Evolutionary conservation across 2,888 invertebrate species (phyloP).

Genomic region (Drosophila heteroneura): DNA sequence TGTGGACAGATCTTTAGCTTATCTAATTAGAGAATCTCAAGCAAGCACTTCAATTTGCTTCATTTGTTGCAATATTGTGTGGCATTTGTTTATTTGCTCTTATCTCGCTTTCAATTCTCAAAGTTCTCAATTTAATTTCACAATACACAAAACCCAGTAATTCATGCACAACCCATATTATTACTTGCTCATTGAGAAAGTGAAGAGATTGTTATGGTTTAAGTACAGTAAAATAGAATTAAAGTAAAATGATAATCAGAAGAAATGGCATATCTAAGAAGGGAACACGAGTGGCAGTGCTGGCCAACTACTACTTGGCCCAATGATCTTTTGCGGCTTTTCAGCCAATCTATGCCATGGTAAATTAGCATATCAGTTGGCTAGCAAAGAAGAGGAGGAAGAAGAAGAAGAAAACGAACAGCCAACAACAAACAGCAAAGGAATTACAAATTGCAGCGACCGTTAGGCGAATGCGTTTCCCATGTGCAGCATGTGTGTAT

Average conservation of each 20-base stretch:
- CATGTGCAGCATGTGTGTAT: slow-evolving; percentile 23
- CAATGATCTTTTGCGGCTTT: background rate
- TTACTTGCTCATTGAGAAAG: background rate
- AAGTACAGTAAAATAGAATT: background rate
- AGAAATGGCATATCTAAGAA: background rate
- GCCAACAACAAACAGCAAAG: slow-evolving; percentile 12
- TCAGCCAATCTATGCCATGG: background rate
- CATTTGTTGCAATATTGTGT: background rate
- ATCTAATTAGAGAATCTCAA: background rate
- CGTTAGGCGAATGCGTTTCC: slow-evolving; percentile 44
- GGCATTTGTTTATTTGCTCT: background rate
- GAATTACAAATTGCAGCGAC: slow-evolving; percentile 57
- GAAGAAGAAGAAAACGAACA: background rate
- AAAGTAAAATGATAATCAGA: background rate
- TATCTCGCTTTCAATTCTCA: background rate
- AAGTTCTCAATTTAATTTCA: background rate
- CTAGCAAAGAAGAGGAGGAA: background rate
- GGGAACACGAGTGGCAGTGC: background rate
- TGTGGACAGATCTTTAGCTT: background rate
- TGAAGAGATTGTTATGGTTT: background rate
- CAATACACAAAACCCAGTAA: background rate
- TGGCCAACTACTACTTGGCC: background rate
- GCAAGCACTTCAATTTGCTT: background rate
- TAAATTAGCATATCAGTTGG: slow-evolving; percentile 21
- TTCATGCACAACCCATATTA: background rate